Evolutionary conservation across 2,797 vertebrate species (phyloP).

Genomic region (Oceanodroma leucorhoa): DNA sequence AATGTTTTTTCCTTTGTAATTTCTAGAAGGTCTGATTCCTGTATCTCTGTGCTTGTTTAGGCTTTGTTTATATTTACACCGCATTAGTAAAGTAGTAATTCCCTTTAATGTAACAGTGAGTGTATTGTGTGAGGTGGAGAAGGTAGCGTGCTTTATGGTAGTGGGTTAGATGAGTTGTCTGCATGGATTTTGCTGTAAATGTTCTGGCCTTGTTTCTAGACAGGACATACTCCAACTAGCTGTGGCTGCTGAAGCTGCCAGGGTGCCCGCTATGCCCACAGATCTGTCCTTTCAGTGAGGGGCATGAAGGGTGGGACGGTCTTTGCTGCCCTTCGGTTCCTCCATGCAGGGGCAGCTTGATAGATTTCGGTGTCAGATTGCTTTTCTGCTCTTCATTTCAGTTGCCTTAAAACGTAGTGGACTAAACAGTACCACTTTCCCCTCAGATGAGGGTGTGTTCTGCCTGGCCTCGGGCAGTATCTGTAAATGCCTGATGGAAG

Average conservation of each 20-base stretch:
- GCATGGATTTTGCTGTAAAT: not conserved
- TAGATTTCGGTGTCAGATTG: not conserved
- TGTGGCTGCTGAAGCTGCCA: not conserved
- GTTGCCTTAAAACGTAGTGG: not conserved
- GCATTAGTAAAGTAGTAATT: not conserved
- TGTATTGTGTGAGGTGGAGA: not conserved
- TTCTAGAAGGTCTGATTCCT: not conserved
- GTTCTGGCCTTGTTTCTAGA: not conserved
- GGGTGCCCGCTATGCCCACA: fast-evolving
- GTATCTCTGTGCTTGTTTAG: not conserved
- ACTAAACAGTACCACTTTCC: not conserved
- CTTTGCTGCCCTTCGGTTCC: not conserved
- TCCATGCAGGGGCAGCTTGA: not conserved
- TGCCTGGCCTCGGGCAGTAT: not conserved
- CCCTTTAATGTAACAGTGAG: not conserved
- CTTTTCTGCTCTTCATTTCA: not conserved
- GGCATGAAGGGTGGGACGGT: not conserved
- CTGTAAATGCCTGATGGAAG: not conserved
- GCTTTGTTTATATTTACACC: not conserved
- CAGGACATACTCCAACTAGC: not conserved
- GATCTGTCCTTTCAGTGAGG: not conserved
- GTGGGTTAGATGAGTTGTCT: not conserved
- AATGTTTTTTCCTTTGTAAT: constrained; percentile 5
- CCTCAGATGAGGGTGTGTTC: not conserved
- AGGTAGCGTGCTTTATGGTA: not conserved